phyloP scores from a whole-genome alignment of 2,888 invertebrate genomes.

The Rotaria magnacalcarata region DNA sequence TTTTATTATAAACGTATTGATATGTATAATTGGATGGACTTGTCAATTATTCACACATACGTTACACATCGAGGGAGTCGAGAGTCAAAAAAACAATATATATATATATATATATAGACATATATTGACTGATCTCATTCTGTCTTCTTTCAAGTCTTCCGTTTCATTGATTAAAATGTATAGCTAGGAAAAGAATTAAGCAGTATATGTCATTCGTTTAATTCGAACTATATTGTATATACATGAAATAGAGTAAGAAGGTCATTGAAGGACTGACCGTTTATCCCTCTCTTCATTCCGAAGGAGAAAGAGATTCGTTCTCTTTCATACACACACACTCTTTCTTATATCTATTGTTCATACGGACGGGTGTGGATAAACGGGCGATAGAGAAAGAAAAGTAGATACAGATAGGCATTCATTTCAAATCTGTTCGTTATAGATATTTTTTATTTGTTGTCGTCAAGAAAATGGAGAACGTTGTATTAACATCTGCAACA shows the following conservation, averaged over 20 bases:
- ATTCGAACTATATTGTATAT: neutral
- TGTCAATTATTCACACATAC: neutral
- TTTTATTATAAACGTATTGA: neutral
- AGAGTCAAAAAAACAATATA: neutral
- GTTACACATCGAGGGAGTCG: neutral
- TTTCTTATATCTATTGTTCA: neutral
- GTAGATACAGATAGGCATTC: neutral
- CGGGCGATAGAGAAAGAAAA: neutral
- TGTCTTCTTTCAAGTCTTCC: constrained; percentile 2
- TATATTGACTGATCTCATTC: neutral
- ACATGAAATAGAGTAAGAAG: neutral
- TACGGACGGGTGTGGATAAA: neutral
- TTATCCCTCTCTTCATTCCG: neutral
- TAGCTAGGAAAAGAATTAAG: neutral
- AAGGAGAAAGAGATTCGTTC: constrained; percentile 27
- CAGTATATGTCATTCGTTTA: neutral
- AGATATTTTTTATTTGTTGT: neutral
- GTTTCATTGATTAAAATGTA: neutral
- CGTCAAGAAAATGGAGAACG: neutral
- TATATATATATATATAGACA: neutral
- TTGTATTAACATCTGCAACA: neutral
- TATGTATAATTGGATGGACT: constrained; percentile 8
- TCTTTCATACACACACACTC: neutral
- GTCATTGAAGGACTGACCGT: neutral
- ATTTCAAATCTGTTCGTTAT: neutral